Evolutionary conservation across 2,888 invertebrate genomes (phyloP), one percentile per base, ranked within the genome.

Genomic region (Phrixothrix hirtus): DNA sequence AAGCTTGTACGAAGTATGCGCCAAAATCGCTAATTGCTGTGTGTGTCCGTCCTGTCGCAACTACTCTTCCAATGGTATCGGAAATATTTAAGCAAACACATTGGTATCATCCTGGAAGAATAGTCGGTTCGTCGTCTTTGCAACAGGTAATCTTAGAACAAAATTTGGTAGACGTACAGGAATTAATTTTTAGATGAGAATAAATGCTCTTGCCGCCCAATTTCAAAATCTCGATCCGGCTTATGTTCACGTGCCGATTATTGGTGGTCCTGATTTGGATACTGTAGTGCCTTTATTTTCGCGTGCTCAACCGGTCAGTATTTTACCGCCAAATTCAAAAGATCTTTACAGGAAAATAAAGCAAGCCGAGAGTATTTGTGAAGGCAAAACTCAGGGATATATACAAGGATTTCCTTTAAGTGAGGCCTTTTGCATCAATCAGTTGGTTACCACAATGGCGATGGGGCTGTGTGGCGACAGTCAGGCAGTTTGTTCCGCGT

Each of bases 261-360:
- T 76, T 16, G 86, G 87, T 37, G 87, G 87, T 6, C 85, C 85
- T 69, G 82, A 85, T 55, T 79, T 82, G 13, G 79, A 82, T 51
- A 82, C 83, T 26, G 81, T 85, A 52, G 79, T 87, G 41, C 87
- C 87, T 1, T 70, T 87, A 17, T 79, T 85, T 55, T 84, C 84
- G 5, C 81, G 82, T 67, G 76, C 79, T 16, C 75, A 74, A 4
- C 84, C 85, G 1, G 60, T 67, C 2, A 64, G 61, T 2, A 71
- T 79, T 27, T 74, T 75, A 1, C 79, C 79, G 5, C 34, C 55
- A 1, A 60, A 62, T 15, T 14, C 21, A 6, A 14, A 21, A 3
- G 29, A 21, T 6, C 21, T 53, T 4, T 4, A 45, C 27, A 27
- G 30, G 6, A 27, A 29, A 4, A 32, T 50, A 6, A 46, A 15